Evolutionary conservation across 2,797 vertebrate species (phyloP).

Genomic region (Prionace glauca): DNA sequence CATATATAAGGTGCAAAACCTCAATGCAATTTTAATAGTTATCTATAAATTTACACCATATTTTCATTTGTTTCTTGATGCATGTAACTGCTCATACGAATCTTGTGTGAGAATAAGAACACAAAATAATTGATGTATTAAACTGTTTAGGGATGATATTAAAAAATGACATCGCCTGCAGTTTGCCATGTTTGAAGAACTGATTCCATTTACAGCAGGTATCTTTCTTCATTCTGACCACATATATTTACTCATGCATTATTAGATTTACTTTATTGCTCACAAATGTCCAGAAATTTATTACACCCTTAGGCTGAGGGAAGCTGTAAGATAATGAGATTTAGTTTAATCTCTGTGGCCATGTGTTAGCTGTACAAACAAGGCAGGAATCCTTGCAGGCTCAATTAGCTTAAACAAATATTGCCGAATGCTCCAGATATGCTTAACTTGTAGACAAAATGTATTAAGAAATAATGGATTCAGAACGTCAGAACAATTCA

Average conservation of each 20-base stretch:
- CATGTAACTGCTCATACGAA: not conserved
- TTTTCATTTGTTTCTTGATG: constrained; percentile 8
- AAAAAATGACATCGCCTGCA: not conserved
- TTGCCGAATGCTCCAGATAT: not conserved
- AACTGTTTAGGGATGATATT: not conserved
- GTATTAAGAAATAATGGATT: not conserved
- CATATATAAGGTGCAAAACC: not conserved
- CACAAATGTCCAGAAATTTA: constrained; percentile 16
- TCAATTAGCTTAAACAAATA: constrained; percentile 16
- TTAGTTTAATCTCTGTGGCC: constrained; percentile 45
- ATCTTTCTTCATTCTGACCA: not conserved
- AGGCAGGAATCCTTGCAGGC: not conserved
- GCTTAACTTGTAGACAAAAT: not conserved
- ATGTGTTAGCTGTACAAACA: constrained; percentile 43
- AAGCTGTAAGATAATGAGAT: constrained; percentile 40
- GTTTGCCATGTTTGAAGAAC: not conserved
- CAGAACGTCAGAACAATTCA: not conserved
- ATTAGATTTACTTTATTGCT: constrained; percentile 33
- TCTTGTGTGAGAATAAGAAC: not conserved
- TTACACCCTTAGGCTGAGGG: constrained; percentile 27
- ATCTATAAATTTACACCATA: not conserved
- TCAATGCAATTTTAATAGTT: not conserved
- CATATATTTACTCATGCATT: constrained; percentile 14
- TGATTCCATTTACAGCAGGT: not conserved
- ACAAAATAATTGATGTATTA: not conserved